Evolutionary conservation across 2,888 invertebrate species (phyloP), one percentile per base, ranked within the genome.

Genomic region (Plutella xylostella): DNA sequence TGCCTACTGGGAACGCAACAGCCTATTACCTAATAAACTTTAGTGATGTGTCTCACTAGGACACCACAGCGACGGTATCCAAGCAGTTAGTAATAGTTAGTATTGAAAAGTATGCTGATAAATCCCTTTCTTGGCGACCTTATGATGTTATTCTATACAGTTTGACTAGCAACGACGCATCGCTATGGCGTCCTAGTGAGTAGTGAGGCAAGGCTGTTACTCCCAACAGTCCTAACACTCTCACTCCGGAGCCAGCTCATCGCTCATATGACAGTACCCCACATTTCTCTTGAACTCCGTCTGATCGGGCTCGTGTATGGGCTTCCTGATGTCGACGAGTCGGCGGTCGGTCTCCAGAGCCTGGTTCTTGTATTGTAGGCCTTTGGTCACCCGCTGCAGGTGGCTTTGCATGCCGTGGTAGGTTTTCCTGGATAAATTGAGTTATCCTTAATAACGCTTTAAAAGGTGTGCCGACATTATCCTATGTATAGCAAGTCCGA

Each of bases 301-400:
- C 19, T 85, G 75, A 7, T 80, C 69, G 0, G 83, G 72, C 0
- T 76, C 77, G 35, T 87, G 85, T 15, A 88, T 56, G 1, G 88
- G 87, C 33, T 73, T 70, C 43, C 93, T 82, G 54, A 92, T 86
- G 58, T 93, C 92, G 4, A 92, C 71, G 42, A 92, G 90, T 46
- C 91, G 85, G 18, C 92, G 84, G 60, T 94, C 93, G 0, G 91
- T 91, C 80, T 90, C 90, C 48, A 94, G 68, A 0, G 92, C 89
- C 54, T 93, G 92, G 58, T 90, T 86, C 65, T 93, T 93, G 63
- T 92, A 88, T 35, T 88, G 86, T 53, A 93, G 68, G 61, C 93
- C 92, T 17, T 87, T 86, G 42, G 89, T 88, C 3, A 93, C 85
- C 2, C 87, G 82, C 43, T 76, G 68, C 45, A 76, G 67, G 48